Percentiles rank a stretch among this genome's conserved stretches.
Conservation (phyloP, 2,888 invertebrate genomes). For the Netelia melanura region DNA sequence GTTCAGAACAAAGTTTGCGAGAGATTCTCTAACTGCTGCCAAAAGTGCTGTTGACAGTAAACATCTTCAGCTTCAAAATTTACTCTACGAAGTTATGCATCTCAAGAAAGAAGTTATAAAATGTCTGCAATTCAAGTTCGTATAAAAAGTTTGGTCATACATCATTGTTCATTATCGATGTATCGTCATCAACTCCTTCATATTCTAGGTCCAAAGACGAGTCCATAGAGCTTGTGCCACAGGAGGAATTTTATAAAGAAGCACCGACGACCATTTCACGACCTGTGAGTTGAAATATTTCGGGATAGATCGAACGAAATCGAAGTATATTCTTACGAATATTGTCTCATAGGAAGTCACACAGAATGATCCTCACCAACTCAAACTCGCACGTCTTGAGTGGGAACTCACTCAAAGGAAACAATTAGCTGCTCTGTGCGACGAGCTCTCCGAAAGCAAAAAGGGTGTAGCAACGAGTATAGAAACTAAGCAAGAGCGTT, state of each 20-base stretch:
- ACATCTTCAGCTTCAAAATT: constrained; percentile 95
- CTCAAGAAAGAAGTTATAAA: constrained; percentile 97
- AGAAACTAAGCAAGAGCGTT: constrained; percentile 90
- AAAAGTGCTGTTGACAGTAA: constrained; percentile 96
- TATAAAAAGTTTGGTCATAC: constrained; percentile 39
- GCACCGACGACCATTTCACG: constrained; percentile 90
- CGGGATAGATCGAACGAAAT: not conserved
- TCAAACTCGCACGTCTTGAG: constrained; percentile 94
- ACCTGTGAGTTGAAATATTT: constrained; percentile 86
- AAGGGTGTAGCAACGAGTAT: constrained; percentile 92
- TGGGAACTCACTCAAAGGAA: constrained; percentile 96
- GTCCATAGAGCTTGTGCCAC: constrained; percentile 94
- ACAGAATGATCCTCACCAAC: constrained; percentile 90
- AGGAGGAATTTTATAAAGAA: constrained; percentile 93
- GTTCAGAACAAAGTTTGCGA: constrained; percentile 92
- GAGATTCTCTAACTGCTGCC: constrained; percentile 93
- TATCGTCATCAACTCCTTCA: constrained; percentile 55
- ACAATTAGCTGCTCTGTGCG: constrained; percentile 91
- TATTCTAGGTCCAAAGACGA: constrained; percentile 93
- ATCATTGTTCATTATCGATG: not conserved
- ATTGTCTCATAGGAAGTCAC: constrained; percentile 87
- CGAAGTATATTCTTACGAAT: not conserved
- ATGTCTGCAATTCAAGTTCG: constrained; percentile 96
- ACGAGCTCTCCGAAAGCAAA: constrained; percentile 91
- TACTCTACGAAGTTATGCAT: constrained; percentile 97